Evolutionary conservation across 2,113 vertebrate genomes (phyloP).

Genomic region (human (Homo sapiens)): GRCh38 chr14:83328501-83329000

Average conservation of each 20-base stretch:
- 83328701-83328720: not conserved
- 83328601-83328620: fast-evolving
- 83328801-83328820: not conserved
- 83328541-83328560: not conserved
- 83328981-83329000: not conserved
- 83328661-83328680: not conserved
- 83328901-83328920: not conserved
- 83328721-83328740: not conserved
- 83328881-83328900: not conserved
- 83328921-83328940: not conserved
- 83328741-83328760: not conserved
- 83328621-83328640: not conserved
- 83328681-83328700: not conserved
- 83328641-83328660: not conserved
- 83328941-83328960: not conserved
- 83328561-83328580: not conserved
- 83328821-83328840: not conserved
- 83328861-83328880: not conserved
- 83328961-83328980: not conserved
- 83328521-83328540: not conserved
- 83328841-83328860: not conserved
- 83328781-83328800: not conserved
- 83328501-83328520: not conserved
- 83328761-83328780: not conserved
- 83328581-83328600: not conserved